phyloP scores from a whole-genome alignment of 1,140 invertebrate species.

The Metopolophium dirhodum region DNA sequence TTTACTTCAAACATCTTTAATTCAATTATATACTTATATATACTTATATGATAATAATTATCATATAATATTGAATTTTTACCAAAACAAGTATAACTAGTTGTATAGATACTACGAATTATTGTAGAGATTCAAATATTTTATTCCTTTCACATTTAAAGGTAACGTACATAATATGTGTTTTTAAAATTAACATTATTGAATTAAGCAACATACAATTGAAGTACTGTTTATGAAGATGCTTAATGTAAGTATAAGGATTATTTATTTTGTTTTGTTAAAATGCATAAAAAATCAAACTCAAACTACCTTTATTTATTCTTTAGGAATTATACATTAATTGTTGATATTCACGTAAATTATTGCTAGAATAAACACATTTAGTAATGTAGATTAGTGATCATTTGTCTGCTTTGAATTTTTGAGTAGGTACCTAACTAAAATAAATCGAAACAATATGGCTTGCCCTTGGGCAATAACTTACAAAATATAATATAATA shows the following conservation, averaged over 20 bases:
- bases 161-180: background rate
- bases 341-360: background rate
- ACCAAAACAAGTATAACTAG: background rate
- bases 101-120: background rate
- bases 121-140: background rate
- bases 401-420: background rate
- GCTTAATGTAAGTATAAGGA: background rate
- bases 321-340: background rate
- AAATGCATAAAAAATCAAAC: background rate
- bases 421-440: no score
- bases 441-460: no score
- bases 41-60: no score
- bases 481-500: no score
- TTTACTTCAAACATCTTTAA: background rate
- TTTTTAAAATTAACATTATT: background rate
- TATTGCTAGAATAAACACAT: background rate
- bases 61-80: background rate
- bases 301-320: background rate
- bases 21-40: background rate
- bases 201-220: background rate
- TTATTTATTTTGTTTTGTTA: background rate
- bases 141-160: background rate
- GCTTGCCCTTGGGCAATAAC: no score
- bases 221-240: background rate
- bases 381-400: background rate